These are phyloP conservation scores for Biston betularia DNA, from an alignment of 2,888 invertebrate genomes.

Conservation along the genomic window DNA sequence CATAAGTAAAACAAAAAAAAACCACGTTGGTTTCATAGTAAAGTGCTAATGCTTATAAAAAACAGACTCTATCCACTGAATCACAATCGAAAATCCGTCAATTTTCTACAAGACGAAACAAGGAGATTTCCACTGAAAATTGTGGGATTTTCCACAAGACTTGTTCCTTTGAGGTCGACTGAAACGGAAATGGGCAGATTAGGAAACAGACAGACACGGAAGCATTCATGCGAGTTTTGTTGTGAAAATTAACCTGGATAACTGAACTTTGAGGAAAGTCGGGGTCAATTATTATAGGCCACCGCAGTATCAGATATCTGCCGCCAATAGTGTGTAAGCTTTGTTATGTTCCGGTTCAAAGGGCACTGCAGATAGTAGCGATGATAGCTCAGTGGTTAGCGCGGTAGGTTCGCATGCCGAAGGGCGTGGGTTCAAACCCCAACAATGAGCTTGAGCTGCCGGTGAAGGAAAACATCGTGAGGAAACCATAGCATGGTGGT, in stretches of 20 bases:
- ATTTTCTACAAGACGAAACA: slow-evolving; percentile 25
- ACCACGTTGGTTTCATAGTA: too few relatives aligned
- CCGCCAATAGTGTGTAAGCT: too few relatives aligned
- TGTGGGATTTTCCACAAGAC: slow-evolving; percentile 43
- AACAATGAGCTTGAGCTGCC: too few relatives aligned
- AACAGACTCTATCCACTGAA: slow-evolving; percentile 1
- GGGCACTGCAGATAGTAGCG: too few relatives aligned
- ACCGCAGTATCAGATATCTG: background rate
- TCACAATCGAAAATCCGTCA: slow-evolving; percentile 17
- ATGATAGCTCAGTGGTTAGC: too few relatives aligned
- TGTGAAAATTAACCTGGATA: background rate
- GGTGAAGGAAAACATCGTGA: too few relatives aligned
- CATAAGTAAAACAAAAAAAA: too few relatives aligned
- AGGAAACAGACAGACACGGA: background rate
- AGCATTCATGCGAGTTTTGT: background rate
- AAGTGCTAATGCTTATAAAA: too few relatives aligned
- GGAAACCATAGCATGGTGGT: too few relatives aligned
- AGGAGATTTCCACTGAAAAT: slow-evolving; percentile 15
- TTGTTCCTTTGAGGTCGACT: slow-evolving; percentile 41
- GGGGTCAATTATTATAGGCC: background rate
- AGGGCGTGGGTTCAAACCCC: too few relatives aligned
- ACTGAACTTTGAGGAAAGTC: background rate
- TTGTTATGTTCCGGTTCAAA: too few relatives aligned
- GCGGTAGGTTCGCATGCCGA: too few relatives aligned
- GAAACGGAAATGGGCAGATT: slow-evolving; percentile 35